Base-by-base conservation (phyloP, 2,797 vertebrate genomes). In the Sebastes kiyomatsui region DNA sequence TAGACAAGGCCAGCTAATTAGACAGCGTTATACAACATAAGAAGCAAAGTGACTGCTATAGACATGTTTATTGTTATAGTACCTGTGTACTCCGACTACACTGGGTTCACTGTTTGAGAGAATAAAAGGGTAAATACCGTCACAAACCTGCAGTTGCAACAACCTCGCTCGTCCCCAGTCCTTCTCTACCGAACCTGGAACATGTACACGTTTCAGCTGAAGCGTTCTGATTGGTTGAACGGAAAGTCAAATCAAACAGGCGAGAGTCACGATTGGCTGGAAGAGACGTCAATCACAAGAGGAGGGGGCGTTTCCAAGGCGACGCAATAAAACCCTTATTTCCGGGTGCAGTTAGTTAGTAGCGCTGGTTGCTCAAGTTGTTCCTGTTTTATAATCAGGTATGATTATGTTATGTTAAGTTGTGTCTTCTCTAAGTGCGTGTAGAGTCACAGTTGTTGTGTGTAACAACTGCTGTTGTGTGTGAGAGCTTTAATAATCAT, bases 161-260 rank as follows among this genome's bases (percentile, higher is more conserved):
- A 67, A 67, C 81, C 74, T 92, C 85, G 27, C 67, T 88, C 38
- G 77, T 76, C 54, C 84, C 89, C 83, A 55, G 87, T 89, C 81
- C 87, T 82, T 92, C 87, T 91, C 90, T 65, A 84, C 86, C 80
- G 42, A 92, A 88, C 87, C 3, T 87, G 75, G 69, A 84, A 86
- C 14, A 59, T 30, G 33, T 25, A 71, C 60, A 0, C 3, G 14
- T 27, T n/a, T 22, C 3, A 42, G 2, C 10, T 6, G 4, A 0
- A 3, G 20, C 1, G n/a, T 4, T 13, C 11, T 82, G 78, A 96
- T 96, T 95, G 95, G 95, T 38, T 66, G 32, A 84, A 10, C 1
- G 0, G 13, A 38, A 22, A 2, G n/a, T 42, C 3, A 49, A 7
- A 1, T 75, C 70, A 54, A 64, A 25, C 4, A 20, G 1, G 0